Base-by-base conservation (phyloP, 2,797 vertebrate species). In the Pipistrellus kuhlii region DNA sequence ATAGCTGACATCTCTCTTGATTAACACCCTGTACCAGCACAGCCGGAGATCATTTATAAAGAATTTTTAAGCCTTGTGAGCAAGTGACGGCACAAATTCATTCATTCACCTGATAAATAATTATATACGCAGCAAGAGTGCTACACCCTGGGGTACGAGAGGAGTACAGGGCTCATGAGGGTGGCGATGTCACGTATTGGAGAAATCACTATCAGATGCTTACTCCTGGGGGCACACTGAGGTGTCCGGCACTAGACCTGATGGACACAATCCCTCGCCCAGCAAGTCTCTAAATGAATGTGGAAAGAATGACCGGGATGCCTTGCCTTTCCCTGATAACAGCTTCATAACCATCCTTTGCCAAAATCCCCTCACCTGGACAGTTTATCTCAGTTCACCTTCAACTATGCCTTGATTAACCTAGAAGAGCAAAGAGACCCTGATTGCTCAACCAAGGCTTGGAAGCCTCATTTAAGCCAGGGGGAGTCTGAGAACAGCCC, bases 321-420 rank as follows among this genome's bases (percentile, higher is more conserved):
- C 0, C 78, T 72, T 73, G n/a, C 3, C 23, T 69, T 23, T 5
- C 2, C 4, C 21, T 32, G 1, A 38, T 27, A 51, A 51, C 6
- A 11, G 55, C 11, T 8, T 41, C 23, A 0, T 0, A 9, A 11
- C 23, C 48, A 21, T 11, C 8, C 0, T 20, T 35, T n/a, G 55
- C 30, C n/a, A 55, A 11, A 15, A 32, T 44, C 27, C n/a, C 55
- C 35, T 48, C 8, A n/a, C 6, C 15, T 27, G 57, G 48, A 25
- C 17, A 41, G 59, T 14, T 72, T 30, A 2, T 69, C 25, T 38
- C 20, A 18, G 25, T 38, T 55, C 5, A 25, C 51, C 44, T 53
- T 10, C 17, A 3, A 2, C 2, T n/a, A n/a, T 17, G 21, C 48
- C 21, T 32, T 1, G 15, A n/a, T 48, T 48, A 48, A 2, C 48